Evolutionary conservation across 2,797 vertebrate species (phyloP).

Genomic region (Oreochromis mossambicus): DNA sequence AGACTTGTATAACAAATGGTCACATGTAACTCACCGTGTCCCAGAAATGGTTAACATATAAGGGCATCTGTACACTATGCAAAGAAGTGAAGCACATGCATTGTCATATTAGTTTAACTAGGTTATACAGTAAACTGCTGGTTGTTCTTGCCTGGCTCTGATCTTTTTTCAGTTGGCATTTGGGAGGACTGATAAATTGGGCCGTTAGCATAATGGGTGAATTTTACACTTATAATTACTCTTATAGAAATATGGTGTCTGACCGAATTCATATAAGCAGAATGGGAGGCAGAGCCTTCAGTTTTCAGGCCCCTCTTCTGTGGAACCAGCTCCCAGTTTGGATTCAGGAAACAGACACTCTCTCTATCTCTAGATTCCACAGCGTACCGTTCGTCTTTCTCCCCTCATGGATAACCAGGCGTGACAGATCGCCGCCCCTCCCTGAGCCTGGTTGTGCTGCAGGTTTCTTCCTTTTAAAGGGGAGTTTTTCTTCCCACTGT

Average conservation of each 20-base stretch:
- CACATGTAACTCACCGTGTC: not conserved
- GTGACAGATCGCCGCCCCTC: not conserved
- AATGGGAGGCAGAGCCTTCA: not conserved
- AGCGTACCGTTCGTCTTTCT: not conserved
- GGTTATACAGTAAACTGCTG: not conserved
- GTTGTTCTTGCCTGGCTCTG: not conserved
- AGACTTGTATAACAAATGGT: not conserved
- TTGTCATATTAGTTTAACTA: not conserved
- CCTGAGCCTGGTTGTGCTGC: not conserved
- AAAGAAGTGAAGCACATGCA: not conserved
- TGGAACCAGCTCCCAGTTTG: not conserved
- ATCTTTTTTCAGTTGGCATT: not conserved
- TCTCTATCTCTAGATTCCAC: not conserved
- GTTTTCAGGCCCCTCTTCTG: not conserved
- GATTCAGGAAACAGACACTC: not conserved
- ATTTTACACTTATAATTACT: not conserved
- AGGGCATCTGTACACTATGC: not conserved
- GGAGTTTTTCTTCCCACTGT: not conserved
- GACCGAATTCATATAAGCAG: not conserved
- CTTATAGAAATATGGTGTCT: not conserved
- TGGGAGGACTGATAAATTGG: not conserved
- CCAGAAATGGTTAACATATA: not conserved
- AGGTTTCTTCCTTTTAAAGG: not conserved
- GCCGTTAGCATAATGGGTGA: not conserved
- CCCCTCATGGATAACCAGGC: not conserved